These are phyloP conservation scores for Erpetoichthys calabaricus DNA, from an alignment of 2,797 vertebrate genomes.

Conservation along the genomic window DNA sequence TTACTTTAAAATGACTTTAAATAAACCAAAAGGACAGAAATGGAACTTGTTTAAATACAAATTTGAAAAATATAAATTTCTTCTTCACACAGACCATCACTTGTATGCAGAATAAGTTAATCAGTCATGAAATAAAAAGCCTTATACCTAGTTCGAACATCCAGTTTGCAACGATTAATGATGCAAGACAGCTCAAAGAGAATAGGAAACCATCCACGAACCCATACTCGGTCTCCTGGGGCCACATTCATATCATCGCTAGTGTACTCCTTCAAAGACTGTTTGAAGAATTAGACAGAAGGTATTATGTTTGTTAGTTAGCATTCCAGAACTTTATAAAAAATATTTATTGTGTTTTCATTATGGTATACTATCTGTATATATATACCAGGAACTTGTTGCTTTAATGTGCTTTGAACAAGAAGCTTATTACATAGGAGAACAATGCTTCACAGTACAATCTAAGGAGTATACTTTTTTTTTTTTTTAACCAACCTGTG, in stretches of 20 bases:
- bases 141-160: conserved; percentile 77
- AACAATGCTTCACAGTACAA: too few relatives aligned
- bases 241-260: conserved; percentile 95
- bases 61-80: neutral
- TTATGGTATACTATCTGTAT: too few relatives aligned
- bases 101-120: neutral
- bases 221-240: conserved; percentile 85
- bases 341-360: too few relatives aligned
- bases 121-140: neutral
- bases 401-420: too few relatives aligned
- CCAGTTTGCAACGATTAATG: conserved; percentile 89
- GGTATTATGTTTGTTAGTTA: too few relatives aligned
- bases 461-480: too few relatives aligned
- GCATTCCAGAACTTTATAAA: too few relatives aligned
- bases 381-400: too few relatives aligned
- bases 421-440: too few relatives aligned
- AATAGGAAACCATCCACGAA: conserved; percentile 92
- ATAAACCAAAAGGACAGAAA: too few relatives aligned
- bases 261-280: conserved; percentile 87
- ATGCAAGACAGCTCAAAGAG: conserved; percentile 92
- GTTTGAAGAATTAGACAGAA: conserved; percentile 5
- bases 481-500: conserved; percentile 78
- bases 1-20: too few relatives aligned
- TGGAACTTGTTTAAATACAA: too few relatives aligned
- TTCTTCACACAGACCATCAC: neutral